phyloP scores from a whole-genome alignment of 2,888 invertebrate genomes.

The Miltochrista miniata region DNA sequence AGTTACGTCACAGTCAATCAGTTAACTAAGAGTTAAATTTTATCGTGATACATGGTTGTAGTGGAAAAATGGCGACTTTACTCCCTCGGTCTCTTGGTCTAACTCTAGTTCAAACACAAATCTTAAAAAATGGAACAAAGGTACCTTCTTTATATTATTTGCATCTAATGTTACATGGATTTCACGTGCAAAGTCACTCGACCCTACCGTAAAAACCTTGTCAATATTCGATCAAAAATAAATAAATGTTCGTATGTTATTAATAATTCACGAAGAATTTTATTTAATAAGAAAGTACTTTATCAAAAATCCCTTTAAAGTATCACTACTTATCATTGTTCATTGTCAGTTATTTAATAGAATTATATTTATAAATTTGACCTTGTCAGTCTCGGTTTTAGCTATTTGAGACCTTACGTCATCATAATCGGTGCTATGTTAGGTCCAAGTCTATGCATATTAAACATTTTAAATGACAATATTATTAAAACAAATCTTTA shows the following conservation, averaged over 20 bases:
- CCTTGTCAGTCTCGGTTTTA: constrained; percentile 71
- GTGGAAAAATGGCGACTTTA: constrained; percentile 89
- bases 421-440: constrained; percentile 32
- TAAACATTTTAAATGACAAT: no score
- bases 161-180: background rate
- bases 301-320: no score
- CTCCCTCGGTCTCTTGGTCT: constrained; percentile 88
- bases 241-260: no score
- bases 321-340: constrained; percentile 1
- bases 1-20: no score
- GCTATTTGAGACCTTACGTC: constrained; percentile 75
- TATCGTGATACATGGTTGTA: constrained; percentile 25
- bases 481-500: background rate
- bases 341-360: constrained; percentile 34
- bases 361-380: constrained; percentile 71
- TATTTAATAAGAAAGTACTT: background rate
- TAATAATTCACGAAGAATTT: background rate
- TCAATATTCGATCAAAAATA: no score
- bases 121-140: constrained; percentile 88
- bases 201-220: background rate
- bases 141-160: constrained; percentile 67
- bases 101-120: constrained; percentile 88
- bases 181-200: background rate
- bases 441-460: background rate
- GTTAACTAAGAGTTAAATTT: constrained; percentile 4